phyloP scores from a whole-genome alignment of 2,888 invertebrate genomes.

The Bembecia ichneumoniformis region DNA sequence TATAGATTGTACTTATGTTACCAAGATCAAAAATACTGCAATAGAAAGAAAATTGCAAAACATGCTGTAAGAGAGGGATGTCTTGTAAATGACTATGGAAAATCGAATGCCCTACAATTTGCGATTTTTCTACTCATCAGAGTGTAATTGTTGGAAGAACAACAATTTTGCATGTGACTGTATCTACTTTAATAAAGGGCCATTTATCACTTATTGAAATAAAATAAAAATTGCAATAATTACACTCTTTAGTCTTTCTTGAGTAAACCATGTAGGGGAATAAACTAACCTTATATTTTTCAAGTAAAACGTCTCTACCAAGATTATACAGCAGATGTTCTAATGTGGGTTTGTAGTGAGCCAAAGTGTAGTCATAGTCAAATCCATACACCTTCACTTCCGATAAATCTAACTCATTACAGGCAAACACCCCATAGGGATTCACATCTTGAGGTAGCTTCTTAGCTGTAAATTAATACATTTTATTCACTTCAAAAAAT shows the following conservation, averaged over 20 bases:
- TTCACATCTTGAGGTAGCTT: constrained; percentile 91
- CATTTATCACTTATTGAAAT: no score
- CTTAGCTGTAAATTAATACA: constrained; percentile 74
- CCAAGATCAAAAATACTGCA: no score
- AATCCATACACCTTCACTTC: constrained; percentile 97
- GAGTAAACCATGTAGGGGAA: not conserved
- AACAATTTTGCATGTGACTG: no score
- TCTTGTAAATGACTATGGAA: no score
- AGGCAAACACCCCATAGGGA: constrained; percentile 91
- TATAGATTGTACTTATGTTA: no score
- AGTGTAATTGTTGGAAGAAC: no score
- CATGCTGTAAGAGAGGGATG: no score
- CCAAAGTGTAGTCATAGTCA: constrained; percentile 98
- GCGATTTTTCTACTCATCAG: no score
- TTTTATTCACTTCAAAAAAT: not conserved
- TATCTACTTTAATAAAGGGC: no score
- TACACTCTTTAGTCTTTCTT: not conserved
- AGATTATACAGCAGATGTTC: constrained; percentile 92
- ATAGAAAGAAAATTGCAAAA: no score
- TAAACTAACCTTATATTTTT: constrained; percentile 84
- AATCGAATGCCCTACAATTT: no score
- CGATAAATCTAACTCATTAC: constrained; percentile 93
- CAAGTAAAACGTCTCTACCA: constrained; percentile 88
- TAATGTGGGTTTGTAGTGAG: constrained; percentile 91
- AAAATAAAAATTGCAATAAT: not conserved